A percentile compares a stretch with the other conserved stretches of the same genome.
Conservation (phyloP, 2,888 invertebrate genomes). For the Nemapogon koenigi region DNA sequence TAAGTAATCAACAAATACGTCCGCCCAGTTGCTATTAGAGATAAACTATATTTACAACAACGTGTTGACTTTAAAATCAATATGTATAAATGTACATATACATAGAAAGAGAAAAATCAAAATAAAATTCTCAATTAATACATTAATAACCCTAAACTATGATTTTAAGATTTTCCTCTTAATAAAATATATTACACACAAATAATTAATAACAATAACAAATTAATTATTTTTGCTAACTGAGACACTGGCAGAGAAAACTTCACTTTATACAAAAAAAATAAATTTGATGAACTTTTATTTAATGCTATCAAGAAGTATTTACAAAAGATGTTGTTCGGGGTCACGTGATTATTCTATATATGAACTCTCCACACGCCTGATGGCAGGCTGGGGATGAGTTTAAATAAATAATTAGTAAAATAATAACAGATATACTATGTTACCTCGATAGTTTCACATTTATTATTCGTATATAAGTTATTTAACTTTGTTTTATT, state of each 20-base stretch:
- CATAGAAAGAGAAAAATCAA: constrained; percentile 61
- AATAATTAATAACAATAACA: constrained; percentile 54
- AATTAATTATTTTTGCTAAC: constrained; percentile 21
- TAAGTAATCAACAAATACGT: no score
- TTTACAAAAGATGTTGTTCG: constrained; percentile 51
- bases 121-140: constrained; percentile 63
- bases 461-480: no score
- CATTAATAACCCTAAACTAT: constrained; percentile 58
- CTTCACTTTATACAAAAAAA: constrained; percentile 35
- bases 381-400: no score
- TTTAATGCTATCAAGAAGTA: constrained; percentile 29
- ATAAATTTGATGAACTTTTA: constrained; percentile 23
- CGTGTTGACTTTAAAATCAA: constrained; percentile 55
- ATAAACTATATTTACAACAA: constrained; percentile 62
- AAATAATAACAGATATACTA: no score
- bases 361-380: no score
- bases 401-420: no score
- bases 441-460: no score
- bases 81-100: constrained; percentile 59
- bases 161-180: constrained; percentile 61
- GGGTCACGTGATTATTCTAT: no score
- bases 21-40: no score
- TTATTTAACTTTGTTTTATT: no score
- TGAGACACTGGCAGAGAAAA: constrained; percentile 35
- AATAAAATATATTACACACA: constrained; percentile 63